These are phyloP conservation scores for Pelecanoides urinatrix DNA, from an alignment of 2,113 vertebrate species.

Conservation along the genomic window DNA sequence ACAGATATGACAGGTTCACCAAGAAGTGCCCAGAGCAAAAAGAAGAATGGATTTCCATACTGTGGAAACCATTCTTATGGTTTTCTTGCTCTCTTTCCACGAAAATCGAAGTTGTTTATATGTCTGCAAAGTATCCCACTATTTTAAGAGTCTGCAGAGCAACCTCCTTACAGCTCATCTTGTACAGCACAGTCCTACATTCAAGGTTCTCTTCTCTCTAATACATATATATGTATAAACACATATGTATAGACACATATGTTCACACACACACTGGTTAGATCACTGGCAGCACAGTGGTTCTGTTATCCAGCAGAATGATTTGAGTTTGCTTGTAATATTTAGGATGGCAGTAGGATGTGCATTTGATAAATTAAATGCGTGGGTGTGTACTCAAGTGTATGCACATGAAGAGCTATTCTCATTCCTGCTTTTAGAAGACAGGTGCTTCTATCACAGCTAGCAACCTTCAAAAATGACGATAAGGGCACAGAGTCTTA, in stretches of 20 bases:
- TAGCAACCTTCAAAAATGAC: background rate
- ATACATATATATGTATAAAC: rapidly evolving
- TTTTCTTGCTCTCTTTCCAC: background rate
- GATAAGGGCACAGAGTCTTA: background rate
- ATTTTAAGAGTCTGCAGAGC: background rate
- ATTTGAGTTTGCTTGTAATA: background rate
- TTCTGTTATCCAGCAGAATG: background rate
- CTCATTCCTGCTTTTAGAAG: background rate
- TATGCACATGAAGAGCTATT: background rate
- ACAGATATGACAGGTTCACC: background rate
- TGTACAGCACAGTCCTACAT: background rate
- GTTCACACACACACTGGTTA: background rate
- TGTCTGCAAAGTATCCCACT: background rate
- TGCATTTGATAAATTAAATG: background rate
- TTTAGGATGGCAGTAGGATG: background rate
- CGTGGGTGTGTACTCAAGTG: background rate
- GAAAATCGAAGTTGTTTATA: background rate
- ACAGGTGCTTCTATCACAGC: background rate
- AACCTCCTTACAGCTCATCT: background rate
- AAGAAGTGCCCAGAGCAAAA: background rate
- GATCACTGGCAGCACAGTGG: background rate
- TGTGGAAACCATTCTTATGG: background rate
- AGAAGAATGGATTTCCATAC: background rate
- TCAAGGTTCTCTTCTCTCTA: background rate
- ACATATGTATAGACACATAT: too few species aligned